Evolutionary conservation across 2,888 invertebrate genomes (phyloP).

Genomic region (Ectemnius cavifrons): DNA sequence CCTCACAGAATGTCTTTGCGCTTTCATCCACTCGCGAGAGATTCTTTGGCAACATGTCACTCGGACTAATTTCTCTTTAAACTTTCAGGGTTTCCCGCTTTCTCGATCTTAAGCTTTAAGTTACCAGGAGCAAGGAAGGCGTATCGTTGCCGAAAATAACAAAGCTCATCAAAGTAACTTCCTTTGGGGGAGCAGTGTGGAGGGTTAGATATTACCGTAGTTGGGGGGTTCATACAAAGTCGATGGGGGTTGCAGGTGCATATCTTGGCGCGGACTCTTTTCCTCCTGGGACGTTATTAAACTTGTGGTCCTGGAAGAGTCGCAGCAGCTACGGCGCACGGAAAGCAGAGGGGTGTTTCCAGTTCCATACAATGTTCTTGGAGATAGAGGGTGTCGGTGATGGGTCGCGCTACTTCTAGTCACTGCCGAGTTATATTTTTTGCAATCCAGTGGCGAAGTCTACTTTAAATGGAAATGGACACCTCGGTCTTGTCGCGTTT

Average conservation of each 20-base stretch:
- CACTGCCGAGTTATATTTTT: conserved; percentile 49
- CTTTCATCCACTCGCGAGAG: no score
- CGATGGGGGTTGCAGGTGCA: no score
- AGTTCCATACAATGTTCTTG: conserved; percentile 6
- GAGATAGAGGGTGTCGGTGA: conserved; percentile 6
- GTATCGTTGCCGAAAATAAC: no score
- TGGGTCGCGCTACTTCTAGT: conserved; percentile 12
- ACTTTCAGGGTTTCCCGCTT: no score
- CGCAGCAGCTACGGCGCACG: conserved; percentile 3
- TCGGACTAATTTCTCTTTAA: no score
- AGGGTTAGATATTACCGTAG: no score
- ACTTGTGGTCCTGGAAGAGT: conserved; percentile 31
- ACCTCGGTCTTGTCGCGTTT: background rate
- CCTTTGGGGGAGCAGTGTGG: no score
- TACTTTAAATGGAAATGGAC: conserved; percentile 58
- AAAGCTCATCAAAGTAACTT: no score
- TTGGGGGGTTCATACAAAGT: background rate
- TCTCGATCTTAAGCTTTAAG: no score
- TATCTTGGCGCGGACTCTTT: background rate
- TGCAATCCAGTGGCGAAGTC: conserved; percentile 50
- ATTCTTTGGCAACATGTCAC: no score
- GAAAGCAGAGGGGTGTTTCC: conserved; percentile 12
- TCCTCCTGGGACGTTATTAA: conserved; percentile 17
- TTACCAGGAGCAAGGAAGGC: no score
- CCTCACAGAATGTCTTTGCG: no score